Conservation (phyloP, 64 coral and sea anemone species). For the Montipora foliosa region DNA sequence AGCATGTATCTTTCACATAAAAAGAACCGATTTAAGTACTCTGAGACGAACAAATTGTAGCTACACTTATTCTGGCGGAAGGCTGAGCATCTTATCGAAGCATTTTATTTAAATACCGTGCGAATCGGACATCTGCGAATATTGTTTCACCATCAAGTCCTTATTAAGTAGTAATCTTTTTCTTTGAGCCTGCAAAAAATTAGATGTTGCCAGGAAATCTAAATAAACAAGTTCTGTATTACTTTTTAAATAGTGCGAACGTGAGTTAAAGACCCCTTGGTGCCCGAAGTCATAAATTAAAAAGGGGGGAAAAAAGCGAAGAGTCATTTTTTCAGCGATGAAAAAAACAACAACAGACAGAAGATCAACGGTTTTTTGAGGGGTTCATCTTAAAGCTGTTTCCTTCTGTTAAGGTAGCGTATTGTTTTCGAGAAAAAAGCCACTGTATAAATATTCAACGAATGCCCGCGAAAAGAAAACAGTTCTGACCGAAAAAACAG, state of each 20-base stretch:
- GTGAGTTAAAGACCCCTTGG: constrained; percentile 35
- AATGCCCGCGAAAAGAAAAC: constrained; percentile 36
- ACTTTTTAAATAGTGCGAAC: background rate
- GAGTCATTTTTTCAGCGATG: background rate
- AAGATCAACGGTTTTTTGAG: background rate
- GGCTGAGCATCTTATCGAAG: constrained; percentile 47
- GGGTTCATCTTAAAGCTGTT: constrained; percentile 30
- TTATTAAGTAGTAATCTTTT: constrained; percentile 37
- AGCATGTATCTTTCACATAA: constrained; percentile 41
- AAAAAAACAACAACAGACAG: background rate
- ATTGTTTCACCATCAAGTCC: constrained; percentile 44
- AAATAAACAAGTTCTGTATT: constrained; percentile 56
- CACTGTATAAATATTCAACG: constrained; percentile 52
- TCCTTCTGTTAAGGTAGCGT: constrained; percentile 30
- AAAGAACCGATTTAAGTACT: constrained; percentile 45
- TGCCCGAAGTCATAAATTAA: constrained; percentile 6
- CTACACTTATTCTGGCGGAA: constrained; percentile 37
- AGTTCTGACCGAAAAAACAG: background rate
- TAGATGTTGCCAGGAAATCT: constrained; percentile 47
- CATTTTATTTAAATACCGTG: constrained; percentile 51
- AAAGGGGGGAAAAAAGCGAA: background rate
- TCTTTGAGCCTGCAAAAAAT: constrained; percentile 26
- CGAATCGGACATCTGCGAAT: constrained; percentile 43
- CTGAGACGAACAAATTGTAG: constrained; percentile 35
- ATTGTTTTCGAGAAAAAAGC: constrained; percentile 14